phyloP scores from a whole-genome alignment of 1,140 invertebrate species.

The Drosophila erecta region DNA sequence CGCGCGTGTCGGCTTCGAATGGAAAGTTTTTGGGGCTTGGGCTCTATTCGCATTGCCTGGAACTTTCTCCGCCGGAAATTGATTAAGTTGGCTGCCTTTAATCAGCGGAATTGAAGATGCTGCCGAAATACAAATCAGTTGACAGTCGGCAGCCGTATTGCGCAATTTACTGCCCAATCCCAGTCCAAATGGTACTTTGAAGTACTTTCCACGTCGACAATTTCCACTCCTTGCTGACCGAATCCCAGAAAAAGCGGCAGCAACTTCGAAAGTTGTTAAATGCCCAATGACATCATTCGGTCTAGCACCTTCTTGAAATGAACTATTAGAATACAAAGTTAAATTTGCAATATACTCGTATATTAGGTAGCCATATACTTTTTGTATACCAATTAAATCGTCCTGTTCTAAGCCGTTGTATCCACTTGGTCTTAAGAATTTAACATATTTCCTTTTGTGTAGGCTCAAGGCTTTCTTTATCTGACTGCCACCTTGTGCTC shows the following conservation, averaged over 20 bases:
- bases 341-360: too few species aligned
- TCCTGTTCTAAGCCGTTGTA: background rate
- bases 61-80: slow-evolving; percentile 67
- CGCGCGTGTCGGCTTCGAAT: slow-evolving; percentile 41
- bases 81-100: slow-evolving; percentile 73
- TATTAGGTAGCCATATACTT: too few species aligned
- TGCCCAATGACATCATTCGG: slow-evolving; percentile 32
- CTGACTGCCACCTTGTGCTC: slow-evolving; percentile 26
- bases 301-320: slow-evolving; percentile 11
- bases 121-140: slow-evolving; percentile 63
- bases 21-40: slow-evolving; percentile 32
- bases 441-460: slow-evolving; percentile 17
- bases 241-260: slow-evolving; percentile 29
- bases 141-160: slow-evolving; percentile 25
- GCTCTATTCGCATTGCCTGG: background rate
- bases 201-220: slow-evolving; percentile 14
- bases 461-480: slow-evolving; percentile 14
- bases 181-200: slow-evolving; percentile 20
- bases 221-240: slow-evolving; percentile 15
- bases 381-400: too few species aligned
- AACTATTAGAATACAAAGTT: background rate
- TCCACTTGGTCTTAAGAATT: background rate
- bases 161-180: slow-evolving; percentile 8
- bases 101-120: slow-evolving; percentile 56
- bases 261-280: slow-evolving; percentile 38